Evolutionary conservation across 2,797 vertebrate genomes (phyloP), one percentile per base, ranked within the genome.

Genomic region (Trematomus bernacchii): DNA sequence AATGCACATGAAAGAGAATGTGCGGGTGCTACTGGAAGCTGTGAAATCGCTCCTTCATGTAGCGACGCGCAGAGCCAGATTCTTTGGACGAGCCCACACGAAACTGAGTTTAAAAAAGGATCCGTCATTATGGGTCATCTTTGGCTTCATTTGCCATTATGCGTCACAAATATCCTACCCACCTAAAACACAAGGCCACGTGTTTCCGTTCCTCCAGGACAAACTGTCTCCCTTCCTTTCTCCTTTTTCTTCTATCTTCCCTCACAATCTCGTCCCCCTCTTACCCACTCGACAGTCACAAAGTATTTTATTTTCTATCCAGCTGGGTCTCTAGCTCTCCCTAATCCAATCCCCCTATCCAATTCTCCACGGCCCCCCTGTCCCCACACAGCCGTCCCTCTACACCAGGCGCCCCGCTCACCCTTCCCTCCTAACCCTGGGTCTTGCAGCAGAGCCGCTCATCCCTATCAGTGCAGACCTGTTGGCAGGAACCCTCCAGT

Each of bases 1-100:
- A 89, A 83, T 70, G 57, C 77, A 82, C 86, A 90, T 87, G 86
- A 89, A 87, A 89, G 85, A 76, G 83, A 82, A 85, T 88, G 79
- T 90, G 88, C 73, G 40, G 37, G 88, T 76, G 78, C 80, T 55
- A 74, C 82, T 91, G 18, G 71, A 85, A 85, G 77, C 88, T 88
- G 88, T 91, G 89, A 92, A 93, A 92, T 93, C 37, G 21, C 68
- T 84, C 85, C 87, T 91, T 92, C 85, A 87, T 88, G 88, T 87
- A 51, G 83, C 67, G 40, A 66, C 1, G 73, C 62, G 10, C 64
- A 1, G 68, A 27, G 66, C 85, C 85, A 87, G 8, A 82, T 86
- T 85, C 87, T 78, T 58, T 67, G 82, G 86, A 86, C 80, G 47
- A 86, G 78, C 88, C 83, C 82, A 91, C 89, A 90, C 87, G 75